phyloP scores from a whole-genome alignment of 2,113 vertebrate species.

The Leiothrix lutea region DNA sequence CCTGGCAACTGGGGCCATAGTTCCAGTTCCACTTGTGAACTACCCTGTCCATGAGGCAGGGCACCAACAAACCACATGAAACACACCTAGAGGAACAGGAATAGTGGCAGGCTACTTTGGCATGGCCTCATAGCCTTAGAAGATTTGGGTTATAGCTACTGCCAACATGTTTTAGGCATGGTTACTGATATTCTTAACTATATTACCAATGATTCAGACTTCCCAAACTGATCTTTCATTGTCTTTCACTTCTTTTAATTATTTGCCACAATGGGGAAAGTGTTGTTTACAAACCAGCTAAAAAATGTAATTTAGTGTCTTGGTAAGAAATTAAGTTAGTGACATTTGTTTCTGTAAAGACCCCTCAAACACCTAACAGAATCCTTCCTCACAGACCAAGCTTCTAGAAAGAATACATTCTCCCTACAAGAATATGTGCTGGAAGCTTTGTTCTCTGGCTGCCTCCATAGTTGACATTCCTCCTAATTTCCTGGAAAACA shows the following conservation, averaged over 20 bases:
- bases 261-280: not conserved
- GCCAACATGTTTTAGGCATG: not conserved
- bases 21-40: no score
- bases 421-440: not conserved
- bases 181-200: not conserved
- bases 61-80: not conserved
- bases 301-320: not conserved
- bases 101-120: not conserved
- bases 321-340: not conserved
- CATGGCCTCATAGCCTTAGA: not conserved
- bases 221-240: not conserved
- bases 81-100: not conserved
- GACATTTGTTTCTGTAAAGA: not conserved
- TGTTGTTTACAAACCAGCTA: not conserved
- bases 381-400: not conserved
- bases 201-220: not conserved
- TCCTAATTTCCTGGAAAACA: not conserved
- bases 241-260: not conserved
- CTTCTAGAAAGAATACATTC: not conserved
- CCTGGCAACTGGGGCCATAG: not conserved
- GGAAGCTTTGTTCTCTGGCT: not conserved
- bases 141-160: not conserved
- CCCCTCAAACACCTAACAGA: not conserved
- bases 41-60: rapidly evolving
- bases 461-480: not conserved